phyloP scores from a whole-genome alignment of 2,888 invertebrate genomes.

The Plagodis dolabraria region DNA sequence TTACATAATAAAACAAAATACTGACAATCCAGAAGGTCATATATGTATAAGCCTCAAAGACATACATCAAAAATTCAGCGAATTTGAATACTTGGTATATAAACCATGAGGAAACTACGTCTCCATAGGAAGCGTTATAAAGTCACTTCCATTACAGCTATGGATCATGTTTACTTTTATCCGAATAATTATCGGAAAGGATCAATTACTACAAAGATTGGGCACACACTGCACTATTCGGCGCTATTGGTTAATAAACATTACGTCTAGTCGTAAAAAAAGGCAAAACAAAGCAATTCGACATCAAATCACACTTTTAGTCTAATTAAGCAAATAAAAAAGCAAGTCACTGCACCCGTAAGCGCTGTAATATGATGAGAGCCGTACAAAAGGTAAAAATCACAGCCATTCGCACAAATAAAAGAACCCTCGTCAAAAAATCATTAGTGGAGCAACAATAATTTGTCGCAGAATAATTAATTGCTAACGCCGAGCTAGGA shows the following conservation, averaged over 20 bases:
- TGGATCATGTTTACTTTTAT: too few species aligned
- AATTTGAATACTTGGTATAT: too few species aligned
- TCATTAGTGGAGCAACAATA: constrained; percentile 70
- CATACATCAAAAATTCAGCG: too few species aligned
- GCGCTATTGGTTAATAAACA: not conserved
- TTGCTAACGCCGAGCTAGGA: constrained; percentile 40
- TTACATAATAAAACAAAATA: too few species aligned
- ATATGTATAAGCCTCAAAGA: too few species aligned
- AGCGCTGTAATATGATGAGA: constrained; percentile 23
- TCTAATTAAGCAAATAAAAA: constrained; percentile 16
- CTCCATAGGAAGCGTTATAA: too few species aligned
- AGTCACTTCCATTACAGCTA: too few species aligned
- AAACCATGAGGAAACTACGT: too few species aligned
- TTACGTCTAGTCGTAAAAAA: constrained; percentile 11
- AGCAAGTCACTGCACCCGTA: constrained; percentile 28
- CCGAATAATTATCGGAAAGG: too few species aligned
- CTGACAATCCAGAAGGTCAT: too few species aligned
- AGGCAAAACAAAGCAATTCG: constrained; percentile 22
- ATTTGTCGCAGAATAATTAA: constrained; percentile 68
- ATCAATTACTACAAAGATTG: too few species aligned
- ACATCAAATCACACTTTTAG: constrained; percentile 16
- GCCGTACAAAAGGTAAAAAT: constrained; percentile 46
- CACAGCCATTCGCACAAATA: constrained; percentile 53
- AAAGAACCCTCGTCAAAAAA: constrained; percentile 74
- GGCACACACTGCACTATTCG: too few species aligned